Percentiles rank a stretch among this genome's conserved stretches.
These are phyloP conservation scores for Trichopria drosophilae DNA, from an alignment of 2,888 invertebrate species.

Conservation along the genomic window DNA sequence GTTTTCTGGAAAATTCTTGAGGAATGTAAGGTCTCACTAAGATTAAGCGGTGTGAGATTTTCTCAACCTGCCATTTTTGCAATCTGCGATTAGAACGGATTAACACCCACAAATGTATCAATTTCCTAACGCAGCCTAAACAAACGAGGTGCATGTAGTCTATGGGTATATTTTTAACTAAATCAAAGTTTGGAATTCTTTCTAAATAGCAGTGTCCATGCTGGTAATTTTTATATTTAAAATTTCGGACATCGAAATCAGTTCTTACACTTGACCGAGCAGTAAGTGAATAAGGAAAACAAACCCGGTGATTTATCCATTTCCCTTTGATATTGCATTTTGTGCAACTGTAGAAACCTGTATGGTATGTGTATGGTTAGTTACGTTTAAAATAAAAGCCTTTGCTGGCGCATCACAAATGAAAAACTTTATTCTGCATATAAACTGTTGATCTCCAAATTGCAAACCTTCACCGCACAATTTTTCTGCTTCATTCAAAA, in stretches of 20 bases:
- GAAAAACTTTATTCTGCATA: neutral
- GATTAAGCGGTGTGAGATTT: neutral
- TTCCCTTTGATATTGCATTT: neutral
- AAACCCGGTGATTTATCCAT: neutral
- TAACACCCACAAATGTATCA: neutral
- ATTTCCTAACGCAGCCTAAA: neutral
- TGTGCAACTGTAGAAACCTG: conserved; percentile 1
- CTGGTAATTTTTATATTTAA: neutral
- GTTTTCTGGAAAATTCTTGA: neutral
- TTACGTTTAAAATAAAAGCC: neutral
- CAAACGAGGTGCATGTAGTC: conserved; percentile 4
- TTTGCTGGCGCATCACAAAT: conserved; percentile 1
- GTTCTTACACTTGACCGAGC: neutral
- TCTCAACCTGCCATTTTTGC: neutral
- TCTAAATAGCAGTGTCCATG: neutral
- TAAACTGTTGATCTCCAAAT: neutral
- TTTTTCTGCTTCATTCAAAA: neutral
- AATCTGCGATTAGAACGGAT: neutral
- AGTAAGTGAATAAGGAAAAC: neutral
- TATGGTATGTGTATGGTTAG: no score
- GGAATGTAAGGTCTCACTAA: neutral
- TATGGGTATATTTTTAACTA: neutral
- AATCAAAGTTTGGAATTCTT: neutral
- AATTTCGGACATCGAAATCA: neutral
- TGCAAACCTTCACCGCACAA: neutral